Percentiles rank a stretch among this genome's conserved stretches.
phyloP scores from a whole-genome alignment of 2,888 invertebrate genomes.

The Dorcus hopei region DNA sequence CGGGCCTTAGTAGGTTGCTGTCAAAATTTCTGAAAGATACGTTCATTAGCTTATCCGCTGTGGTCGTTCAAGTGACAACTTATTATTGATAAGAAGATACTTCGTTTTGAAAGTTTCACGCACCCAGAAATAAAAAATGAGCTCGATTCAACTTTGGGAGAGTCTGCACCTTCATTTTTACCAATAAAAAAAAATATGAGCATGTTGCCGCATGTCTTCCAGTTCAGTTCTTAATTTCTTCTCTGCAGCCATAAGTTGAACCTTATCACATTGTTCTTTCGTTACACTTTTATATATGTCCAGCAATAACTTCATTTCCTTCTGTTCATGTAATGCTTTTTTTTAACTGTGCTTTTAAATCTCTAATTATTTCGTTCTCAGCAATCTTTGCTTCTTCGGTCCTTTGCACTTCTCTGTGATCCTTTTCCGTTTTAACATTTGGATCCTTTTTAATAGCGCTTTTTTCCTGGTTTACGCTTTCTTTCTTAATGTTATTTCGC shows the following conservation, averaged over 20 bases:
- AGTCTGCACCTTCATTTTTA: too few species aligned
- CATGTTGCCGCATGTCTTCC: slow-evolving; percentile 84
- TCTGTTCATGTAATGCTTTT: slow-evolving; percentile 89
- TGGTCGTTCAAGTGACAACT: too few species aligned
- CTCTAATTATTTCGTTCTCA: slow-evolving; percentile 77
- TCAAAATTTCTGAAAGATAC: too few species aligned
- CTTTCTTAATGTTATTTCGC: slow-evolving; percentile 69
- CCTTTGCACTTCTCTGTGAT: slow-evolving; percentile 60
- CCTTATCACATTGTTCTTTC: slow-evolving; percentile 94
- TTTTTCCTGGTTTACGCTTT: slow-evolving; percentile 55
- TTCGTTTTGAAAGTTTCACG: too few species aligned
- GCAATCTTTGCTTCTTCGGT: slow-evolving; percentile 62
- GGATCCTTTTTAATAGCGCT: slow-evolving; percentile 60
- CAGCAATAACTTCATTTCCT: slow-evolving; percentile 88
- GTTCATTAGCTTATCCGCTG: too few species aligned
- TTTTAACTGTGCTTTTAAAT: slow-evolving; percentile 90
- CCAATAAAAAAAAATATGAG: too few species aligned
- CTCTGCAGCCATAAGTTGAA: slow-evolving; percentile 93
- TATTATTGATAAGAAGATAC: too few species aligned
- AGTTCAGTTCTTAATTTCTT: slow-evolving; percentile 86
- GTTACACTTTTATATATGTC: slow-evolving; percentile 98
- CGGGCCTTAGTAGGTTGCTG: too few species aligned
- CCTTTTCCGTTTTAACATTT: slow-evolving; percentile 61
- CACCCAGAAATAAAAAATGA: too few species aligned
- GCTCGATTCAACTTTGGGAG: too few species aligned